Evolutionary conservation across 2,888 invertebrate species (phyloP).

Genomic region (Acanthosepion esculentum): DNA sequence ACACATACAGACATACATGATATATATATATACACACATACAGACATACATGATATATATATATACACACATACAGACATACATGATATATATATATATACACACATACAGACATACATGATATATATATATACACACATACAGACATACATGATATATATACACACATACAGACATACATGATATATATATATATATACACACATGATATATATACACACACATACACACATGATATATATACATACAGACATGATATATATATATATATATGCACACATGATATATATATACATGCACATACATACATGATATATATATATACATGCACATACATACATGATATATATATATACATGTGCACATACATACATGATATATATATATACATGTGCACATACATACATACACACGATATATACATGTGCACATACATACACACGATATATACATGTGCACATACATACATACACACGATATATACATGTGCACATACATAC

Average conservation of each 20-base stretch:
- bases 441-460: neutral
- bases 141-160: neutral
- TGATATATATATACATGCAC: neutral
- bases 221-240: too few relatives aligned
- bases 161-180: neutral
- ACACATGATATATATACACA: too few relatives aligned
- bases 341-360: too few relatives aligned
- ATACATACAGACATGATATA: neutral
- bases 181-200: neutral
- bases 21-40: neutral
- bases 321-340: too few relatives aligned
- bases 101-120: too few relatives aligned
- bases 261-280: too few relatives aligned
- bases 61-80: neutral
- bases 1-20: too few relatives aligned
- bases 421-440: neutral
- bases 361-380: too few relatives aligned
- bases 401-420: neutral
- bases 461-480: neutral
- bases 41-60: neutral
- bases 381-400: neutral
- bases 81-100: neutral
- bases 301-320: neutral
- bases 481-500: neutral
- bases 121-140: neutral